phyloP scores from a whole-genome alignment of 2,797 vertebrate genomes.

The Mustela erminea region DNA sequence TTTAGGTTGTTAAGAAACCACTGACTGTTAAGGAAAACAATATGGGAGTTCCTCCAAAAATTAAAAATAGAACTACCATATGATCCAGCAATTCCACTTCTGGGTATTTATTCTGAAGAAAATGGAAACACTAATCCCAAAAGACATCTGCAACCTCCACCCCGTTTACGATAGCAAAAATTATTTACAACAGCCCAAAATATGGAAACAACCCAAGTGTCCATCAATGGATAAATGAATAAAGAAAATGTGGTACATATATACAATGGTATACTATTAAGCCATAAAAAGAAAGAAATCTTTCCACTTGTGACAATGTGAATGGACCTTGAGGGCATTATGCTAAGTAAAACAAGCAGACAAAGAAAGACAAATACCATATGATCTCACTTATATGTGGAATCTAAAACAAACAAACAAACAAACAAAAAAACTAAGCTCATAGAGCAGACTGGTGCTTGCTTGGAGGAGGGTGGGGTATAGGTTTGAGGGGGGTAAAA shows the following conservation, averaged over 20 bases:
- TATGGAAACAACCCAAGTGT: not conserved
- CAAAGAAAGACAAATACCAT: not conserved
- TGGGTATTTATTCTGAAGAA: not conserved
- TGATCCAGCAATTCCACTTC: not conserved
- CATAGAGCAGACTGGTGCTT: not conserved
- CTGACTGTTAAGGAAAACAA: not conserved
- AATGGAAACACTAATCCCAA: not conserved
- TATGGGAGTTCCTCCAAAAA: not conserved
- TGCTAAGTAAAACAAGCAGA: not conserved
- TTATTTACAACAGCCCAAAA: not conserved
- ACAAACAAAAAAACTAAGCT: not conserved
- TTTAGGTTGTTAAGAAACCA: conserved; percentile 5
- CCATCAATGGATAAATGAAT: not conserved
- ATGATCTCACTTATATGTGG: not conserved
- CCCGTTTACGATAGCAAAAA: not conserved
- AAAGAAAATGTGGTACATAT: not conserved
- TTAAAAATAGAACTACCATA: not conserved
- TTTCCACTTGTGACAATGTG: not conserved
- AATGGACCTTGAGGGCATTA: not conserved
- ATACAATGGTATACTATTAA: not conserved
- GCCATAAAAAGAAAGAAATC: not conserved
- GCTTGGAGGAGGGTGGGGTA: not conserved
- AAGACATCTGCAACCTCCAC: not conserved
- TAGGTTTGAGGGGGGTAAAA: not conserved
- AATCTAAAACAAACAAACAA: not conserved